phyloP scores from a whole-genome alignment of 2,797 vertebrate genomes.

The Scyliorhinus canicula region DNA sequence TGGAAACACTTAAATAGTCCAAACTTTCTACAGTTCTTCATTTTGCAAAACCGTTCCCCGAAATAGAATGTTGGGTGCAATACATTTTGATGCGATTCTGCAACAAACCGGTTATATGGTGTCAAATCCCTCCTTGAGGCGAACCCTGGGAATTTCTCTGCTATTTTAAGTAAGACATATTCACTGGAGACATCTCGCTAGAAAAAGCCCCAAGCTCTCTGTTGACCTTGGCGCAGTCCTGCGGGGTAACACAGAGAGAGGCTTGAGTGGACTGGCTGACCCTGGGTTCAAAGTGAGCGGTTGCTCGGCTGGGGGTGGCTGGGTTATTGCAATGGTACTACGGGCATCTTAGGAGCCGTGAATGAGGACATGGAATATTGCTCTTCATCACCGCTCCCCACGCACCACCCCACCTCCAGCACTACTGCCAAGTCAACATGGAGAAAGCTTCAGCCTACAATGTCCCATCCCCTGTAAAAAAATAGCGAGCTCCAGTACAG shows the following conservation, averaged over 20 bases:
- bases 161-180: background rate
- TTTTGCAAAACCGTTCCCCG: background rate
- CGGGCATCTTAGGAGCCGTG: background rate
- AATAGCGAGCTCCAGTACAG: background rate
- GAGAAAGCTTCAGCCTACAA: background rate
- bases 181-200: background rate
- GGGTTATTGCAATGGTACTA: background rate
- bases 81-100: background rate
- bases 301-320: background rate
- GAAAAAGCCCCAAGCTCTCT: background rate
- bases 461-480: background rate
- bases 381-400: background rate
- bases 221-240: background rate
- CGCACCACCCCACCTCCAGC: background rate
- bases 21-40: background rate
- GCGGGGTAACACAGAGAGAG: background rate
- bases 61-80: background rate
- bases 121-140: background rate
- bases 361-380: background rate
- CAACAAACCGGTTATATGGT: background rate
- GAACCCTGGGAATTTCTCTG: background rate
- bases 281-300: background rate
- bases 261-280: background rate
- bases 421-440: background rate
- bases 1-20: background rate